Base-by-base conservation (phyloP, 2,888 invertebrate species). In the Galerucella calmariensis region DNA sequence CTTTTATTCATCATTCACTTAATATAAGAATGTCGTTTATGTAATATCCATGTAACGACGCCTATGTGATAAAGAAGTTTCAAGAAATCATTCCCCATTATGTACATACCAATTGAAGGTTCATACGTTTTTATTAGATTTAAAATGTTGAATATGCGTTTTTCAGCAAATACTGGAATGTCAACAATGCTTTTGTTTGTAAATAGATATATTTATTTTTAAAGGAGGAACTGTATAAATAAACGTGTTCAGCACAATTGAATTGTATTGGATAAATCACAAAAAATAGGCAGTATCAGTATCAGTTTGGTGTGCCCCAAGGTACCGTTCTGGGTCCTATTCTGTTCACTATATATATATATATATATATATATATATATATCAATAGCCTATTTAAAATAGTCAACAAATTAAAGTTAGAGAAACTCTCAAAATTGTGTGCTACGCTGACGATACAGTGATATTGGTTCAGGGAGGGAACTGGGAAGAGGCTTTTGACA, bases 61-160 rank as follows among this genome's bases (percentile, higher is more conserved):
- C 46, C 46, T 46, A 24, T 46, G 79, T 77, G 78, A 80, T 79
- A 80, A 79, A 79, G 77, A 73, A 77, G 73, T 20, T 80, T 79
- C 78, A 80, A 81, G 78, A 77, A 81, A 79, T 81, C 79, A 81
- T 82, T 78, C 78, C 78, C 79, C 78, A 81, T 82, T 81, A 81
- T 80, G 79, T 78, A 80, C 79, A 79, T 79, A 78, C 78, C 79
- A 59, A 74, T 69, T 78, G 73, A 65, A 59, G 72, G 77, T 77
- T 77, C 76, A 75, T 78, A 71, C 77, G 74, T 79, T 80, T 81
- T 77, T 76, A 72, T 77, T 77, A 77, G 78, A 79, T 77, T 76
- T 75, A 69, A 79, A 74, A 75, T 75, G 75, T 67, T 70, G 58
- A 63, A 58, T 68, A 70, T 67, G 70, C 67, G 62, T 66, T 77